phyloP scores from a whole-genome alignment of 2,113 vertebrate genomes.

The Tragelaphus imberbis region DNA sequence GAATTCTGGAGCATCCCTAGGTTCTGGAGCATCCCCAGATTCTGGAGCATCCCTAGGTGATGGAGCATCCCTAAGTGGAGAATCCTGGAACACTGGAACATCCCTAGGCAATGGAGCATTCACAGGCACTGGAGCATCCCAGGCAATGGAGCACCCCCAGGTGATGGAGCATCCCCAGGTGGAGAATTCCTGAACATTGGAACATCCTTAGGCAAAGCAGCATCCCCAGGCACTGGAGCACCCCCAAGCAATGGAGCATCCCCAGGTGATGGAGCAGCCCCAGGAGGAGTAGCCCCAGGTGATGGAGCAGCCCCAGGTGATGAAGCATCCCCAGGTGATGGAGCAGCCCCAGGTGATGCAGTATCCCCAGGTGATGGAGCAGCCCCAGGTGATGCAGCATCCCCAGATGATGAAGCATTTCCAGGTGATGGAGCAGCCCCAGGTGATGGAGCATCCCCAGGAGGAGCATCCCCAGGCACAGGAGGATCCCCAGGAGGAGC shows the following conservation, averaged over 20 bases:
- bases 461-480: background rate
- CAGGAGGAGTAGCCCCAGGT: too few relatives aligned
- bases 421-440: background rate
- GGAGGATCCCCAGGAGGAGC: background rate
- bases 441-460: too few relatives aligned
- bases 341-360: too few relatives aligned
- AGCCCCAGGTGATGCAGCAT: fast-evolving
- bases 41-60: background rate
- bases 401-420: too few relatives aligned
- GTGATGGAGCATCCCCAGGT: background rate
- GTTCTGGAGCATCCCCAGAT: background rate
- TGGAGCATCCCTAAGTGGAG: background rate
- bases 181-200: too few relatives aligned
- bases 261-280: fast-evolving
- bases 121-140: background rate
- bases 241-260: too few relatives aligned
- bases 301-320: fast-evolving
- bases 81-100: background rate
- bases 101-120: background rate
- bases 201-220: too few relatives aligned
- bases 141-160: background rate
- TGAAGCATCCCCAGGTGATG: too few relatives aligned
- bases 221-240: background rate
- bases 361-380: too few relatives aligned
- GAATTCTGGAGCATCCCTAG: background rate